These are phyloP conservation scores for Rhabditoides inermis DNA, from an alignment of 2,888 invertebrate genomes.

Conservation along the genomic window DNA sequence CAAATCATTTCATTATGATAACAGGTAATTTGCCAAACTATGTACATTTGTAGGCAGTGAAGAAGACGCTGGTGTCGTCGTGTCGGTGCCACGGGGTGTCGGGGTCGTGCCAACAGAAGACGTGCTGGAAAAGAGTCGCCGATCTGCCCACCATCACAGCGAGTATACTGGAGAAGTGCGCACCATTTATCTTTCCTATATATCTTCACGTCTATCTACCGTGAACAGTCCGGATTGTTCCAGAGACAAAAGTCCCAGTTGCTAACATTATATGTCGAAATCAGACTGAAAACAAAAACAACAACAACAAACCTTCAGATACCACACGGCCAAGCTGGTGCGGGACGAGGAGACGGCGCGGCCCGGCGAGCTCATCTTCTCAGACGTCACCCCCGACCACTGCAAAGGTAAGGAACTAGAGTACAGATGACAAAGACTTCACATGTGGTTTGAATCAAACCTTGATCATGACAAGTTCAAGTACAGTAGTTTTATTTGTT, in stretches of 20 bases:
- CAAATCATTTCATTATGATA: too few relatives aligned
- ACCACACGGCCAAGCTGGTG: constrained; percentile 24
- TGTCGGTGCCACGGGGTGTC: constrained; percentile 96
- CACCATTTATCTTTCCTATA: too few relatives aligned
- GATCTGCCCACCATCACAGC: constrained; percentile 76
- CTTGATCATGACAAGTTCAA: too few relatives aligned
- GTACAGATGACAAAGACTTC: too few relatives aligned
- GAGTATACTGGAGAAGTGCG: constrained; percentile 74
- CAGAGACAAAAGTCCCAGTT: too few relatives aligned
- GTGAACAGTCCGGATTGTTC: too few relatives aligned
- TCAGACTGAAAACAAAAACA: too few relatives aligned
- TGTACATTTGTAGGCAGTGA: constrained; percentile 41
- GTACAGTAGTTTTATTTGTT: too few relatives aligned
- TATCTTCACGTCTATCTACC: too few relatives aligned
- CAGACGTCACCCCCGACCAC: constrained; percentile 7
- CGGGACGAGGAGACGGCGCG: constrained; percentile 6
- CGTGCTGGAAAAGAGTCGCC: constrained; percentile 90
- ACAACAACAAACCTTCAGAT: constrained; percentile 1
- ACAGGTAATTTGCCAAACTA: not conserved
- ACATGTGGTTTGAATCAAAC: too few relatives aligned
- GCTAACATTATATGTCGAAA: too few relatives aligned
- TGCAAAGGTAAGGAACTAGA: not conserved
- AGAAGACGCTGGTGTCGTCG: constrained; percentile 46
- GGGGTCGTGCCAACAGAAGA: constrained; percentile 86
- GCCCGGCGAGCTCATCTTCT: constrained; percentile 3